Conservation (phyloP, 2,113 vertebrate species). For the Hypocryptadius cinnamomeus region DNA sequence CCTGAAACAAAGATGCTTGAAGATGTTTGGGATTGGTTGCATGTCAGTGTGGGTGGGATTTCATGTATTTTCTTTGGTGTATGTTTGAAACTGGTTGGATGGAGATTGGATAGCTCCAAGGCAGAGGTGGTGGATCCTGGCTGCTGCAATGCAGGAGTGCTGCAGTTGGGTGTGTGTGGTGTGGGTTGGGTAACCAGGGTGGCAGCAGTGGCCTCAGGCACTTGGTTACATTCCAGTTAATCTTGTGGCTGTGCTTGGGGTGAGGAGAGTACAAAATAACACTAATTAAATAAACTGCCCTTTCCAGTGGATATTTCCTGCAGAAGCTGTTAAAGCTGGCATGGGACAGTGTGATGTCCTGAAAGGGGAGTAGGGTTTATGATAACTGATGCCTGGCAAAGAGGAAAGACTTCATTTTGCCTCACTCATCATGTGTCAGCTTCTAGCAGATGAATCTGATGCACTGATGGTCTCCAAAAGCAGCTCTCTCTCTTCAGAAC, state of each 20-base stretch:
- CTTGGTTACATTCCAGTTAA: background rate
- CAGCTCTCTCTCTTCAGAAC: background rate
- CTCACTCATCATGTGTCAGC: fast-evolving
- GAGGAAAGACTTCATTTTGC: background rate
- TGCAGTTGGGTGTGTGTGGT: background rate
- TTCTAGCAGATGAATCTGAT: background rate
- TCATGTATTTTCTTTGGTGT: background rate
- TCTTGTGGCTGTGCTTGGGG: background rate
- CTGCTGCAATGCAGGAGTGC: background rate
- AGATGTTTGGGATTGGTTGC: background rate
- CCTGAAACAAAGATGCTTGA: background rate
- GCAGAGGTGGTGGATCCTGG: background rate
- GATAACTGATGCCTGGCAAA: background rate
- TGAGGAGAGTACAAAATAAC: background rate
- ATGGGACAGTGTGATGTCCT: background rate
- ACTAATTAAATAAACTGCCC: background rate
- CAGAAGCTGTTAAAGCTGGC: background rate
- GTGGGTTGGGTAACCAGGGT: background rate
- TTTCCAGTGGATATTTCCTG: background rate
- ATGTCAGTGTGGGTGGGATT: background rate
- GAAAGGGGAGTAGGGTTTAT: background rate
- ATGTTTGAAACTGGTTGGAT: background rate
- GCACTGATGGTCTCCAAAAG: background rate
- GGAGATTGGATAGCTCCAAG: background rate
- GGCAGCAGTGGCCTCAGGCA: background rate